phyloP scores from a whole-genome alignment of 2,797 vertebrate genomes.

The Ambastaia sidthimunki region DNA sequence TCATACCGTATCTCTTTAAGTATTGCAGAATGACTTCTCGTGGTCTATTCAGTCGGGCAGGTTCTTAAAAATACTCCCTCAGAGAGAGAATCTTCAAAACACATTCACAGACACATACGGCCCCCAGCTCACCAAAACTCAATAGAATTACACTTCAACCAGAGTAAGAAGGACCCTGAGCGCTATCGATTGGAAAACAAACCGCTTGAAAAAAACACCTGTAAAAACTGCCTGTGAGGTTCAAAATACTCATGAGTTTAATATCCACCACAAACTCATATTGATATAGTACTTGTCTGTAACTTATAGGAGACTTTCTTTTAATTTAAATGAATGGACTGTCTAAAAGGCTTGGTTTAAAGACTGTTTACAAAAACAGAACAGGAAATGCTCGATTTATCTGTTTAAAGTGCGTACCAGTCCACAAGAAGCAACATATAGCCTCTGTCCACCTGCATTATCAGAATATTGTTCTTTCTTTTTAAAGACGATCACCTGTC shows the following conservation, averaged over 20 bases:
- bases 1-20: not conserved
- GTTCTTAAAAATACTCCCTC: not conserved
- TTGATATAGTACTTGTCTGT: not conserved
- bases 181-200: slow-evolving; percentile 1
- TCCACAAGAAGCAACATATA: not conserved
- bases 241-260: slow-evolving; percentile 7
- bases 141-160: slow-evolving; percentile 9
- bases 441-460: not conserved
- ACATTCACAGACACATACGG: not conserved
- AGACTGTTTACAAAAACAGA: not conserved
- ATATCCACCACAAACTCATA: not conserved
- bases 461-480: too few relatives aligned
- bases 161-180: not conserved
- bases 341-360: not conserved
- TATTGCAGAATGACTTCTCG: slow-evolving; percentile 5
- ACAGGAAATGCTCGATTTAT: not conserved
- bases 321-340: not conserved
- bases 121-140: not conserved
- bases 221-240: slow-evolving; percentile 6
- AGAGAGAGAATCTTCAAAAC: slow-evolving; percentile 7
- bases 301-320: not conserved
- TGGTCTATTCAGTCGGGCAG: not conserved
- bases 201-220: slow-evolving; percentile 9
- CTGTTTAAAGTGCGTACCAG: not conserved
- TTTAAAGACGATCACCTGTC: too few relatives aligned